phyloP scores from a whole-genome alignment of 2,797 vertebrate species.

The Phalanger gymnotis region DNA sequence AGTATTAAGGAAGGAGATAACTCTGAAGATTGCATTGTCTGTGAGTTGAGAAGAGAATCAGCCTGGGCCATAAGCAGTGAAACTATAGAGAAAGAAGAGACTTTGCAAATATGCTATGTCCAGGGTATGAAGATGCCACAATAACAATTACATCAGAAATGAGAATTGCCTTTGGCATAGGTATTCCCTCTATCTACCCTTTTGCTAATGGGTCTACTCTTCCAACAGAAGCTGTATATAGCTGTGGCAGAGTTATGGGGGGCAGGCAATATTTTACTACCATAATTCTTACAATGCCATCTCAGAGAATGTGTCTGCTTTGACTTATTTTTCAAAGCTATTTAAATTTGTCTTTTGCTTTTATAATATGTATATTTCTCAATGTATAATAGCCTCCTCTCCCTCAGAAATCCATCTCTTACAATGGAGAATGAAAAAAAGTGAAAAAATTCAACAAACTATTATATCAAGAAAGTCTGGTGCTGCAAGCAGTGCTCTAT shows the following conservation, averaged over 20 bases:
- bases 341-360: not conserved
- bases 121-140: too few relatives aligned
- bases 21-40: not conserved
- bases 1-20: not conserved
- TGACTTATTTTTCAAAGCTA: not conserved
- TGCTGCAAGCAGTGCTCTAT: not conserved
- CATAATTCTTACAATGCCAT: not conserved
- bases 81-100: not conserved
- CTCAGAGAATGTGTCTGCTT: not conserved
- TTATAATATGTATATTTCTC: not conserved
- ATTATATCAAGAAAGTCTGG: not conserved
- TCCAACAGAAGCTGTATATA: too few relatives aligned
- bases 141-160: too few relatives aligned
- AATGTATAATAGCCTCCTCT: too few relatives aligned
- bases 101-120: too few relatives aligned
- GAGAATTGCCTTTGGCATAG: too few relatives aligned
- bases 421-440: not conserved
- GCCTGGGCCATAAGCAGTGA: not conserved
- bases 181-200: too few relatives aligned
- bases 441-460: fast-evolving
- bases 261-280: too few relatives aligned
- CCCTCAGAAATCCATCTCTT: not conserved
- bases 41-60: not conserved
- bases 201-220: too few relatives aligned
- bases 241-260: too few relatives aligned